Evolutionary conservation across 2,797 vertebrate genomes (phyloP).

Genomic region (Acropternis orthonyx): DNA sequence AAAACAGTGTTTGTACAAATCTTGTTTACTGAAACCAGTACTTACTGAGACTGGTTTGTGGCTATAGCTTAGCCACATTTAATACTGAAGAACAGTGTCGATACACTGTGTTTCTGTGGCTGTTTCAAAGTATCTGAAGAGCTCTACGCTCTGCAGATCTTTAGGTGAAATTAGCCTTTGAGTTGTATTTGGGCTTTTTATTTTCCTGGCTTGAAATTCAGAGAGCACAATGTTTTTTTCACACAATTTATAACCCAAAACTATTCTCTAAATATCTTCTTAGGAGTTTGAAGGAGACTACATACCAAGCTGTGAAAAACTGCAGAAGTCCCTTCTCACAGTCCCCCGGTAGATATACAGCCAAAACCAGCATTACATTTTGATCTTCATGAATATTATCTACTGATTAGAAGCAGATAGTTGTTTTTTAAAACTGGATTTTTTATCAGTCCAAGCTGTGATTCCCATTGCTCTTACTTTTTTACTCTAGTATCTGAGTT

Average conservation of each 20-base stretch:
- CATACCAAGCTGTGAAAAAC: background rate
- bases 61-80: background rate
- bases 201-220: background rate
- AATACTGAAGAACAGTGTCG: background rate
- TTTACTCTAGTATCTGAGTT: background rate
- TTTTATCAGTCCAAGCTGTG: background rate
- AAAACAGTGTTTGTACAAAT: background rate
- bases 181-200: background rate
- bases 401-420: background rate
- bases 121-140: background rate
- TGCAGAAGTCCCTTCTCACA: background rate
- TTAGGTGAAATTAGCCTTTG: background rate
- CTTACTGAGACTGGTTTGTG: background rate
- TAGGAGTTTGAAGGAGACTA: background rate
- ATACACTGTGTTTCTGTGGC: background rate
- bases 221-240: background rate
- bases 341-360: background rate
- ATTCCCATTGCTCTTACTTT: background rate
- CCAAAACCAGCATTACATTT: background rate
- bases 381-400: background rate
- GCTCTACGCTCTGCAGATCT: background rate
- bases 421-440: background rate
- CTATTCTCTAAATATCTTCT: background rate
- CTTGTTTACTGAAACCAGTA: background rate
- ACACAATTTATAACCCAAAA: background rate